A percentile compares a stretch with the other conserved stretches of the same genome.
These are phyloP conservation scores for Pecten maximus DNA, from an alignment of 2,888 invertebrate species.

Conservation along the genomic window DNA sequence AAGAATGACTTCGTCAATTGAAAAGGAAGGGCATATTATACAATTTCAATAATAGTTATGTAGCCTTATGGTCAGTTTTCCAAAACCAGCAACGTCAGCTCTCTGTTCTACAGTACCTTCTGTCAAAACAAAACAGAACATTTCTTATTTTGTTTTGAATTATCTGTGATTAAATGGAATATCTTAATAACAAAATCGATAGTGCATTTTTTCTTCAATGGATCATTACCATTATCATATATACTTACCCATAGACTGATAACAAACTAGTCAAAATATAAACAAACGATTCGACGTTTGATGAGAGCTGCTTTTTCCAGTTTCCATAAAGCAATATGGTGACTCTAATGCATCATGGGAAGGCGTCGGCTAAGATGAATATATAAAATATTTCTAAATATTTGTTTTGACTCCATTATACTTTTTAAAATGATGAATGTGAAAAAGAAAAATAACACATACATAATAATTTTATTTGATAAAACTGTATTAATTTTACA, in stretches of 20 bases:
- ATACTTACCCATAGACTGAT: neutral
- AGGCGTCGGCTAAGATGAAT: neutral
- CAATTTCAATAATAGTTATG: no score
- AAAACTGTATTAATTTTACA: neutral
- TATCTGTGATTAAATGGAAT: neutral
- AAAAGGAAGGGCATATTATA: no score
- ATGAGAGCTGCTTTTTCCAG: neutral
- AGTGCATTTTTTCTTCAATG: no score
- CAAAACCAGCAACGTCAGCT: constrained; percentile 23
- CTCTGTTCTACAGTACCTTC: neutral
- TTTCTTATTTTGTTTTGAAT: neutral
- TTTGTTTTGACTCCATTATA: no score
- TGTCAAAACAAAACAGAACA: neutral
- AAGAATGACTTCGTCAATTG: no score
- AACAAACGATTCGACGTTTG: neutral
- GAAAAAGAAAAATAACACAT: neutral
- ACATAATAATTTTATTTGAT: neutral
- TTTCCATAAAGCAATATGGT: constrained; percentile 29
- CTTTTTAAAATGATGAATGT: no score
- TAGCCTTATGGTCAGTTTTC: neutral
- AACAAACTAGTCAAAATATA: neutral
- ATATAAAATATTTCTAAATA: neutral
- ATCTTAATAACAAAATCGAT: no score
- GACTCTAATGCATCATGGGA: neutral
- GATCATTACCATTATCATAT: neutral